phyloP scores from a whole-genome alignment of 2,113 vertebrate species.

The Bos indicus region DNA sequence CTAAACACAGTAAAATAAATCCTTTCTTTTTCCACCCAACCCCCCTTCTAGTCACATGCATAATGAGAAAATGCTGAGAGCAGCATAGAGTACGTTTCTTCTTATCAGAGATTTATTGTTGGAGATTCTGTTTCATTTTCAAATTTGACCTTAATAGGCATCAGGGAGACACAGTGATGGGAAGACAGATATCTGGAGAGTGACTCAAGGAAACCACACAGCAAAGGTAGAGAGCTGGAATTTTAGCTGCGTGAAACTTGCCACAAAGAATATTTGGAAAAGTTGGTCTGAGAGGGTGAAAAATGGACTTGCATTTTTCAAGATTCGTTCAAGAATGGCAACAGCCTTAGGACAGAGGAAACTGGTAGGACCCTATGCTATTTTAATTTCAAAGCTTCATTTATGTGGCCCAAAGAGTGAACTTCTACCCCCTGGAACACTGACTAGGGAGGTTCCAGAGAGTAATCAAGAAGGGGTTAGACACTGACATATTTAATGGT shows the following conservation, averaged over 20 bases:
- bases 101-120: background rate
- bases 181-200: background rate
- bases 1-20: constrained; percentile 6
- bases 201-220: background rate
- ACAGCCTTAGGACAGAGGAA: background rate
- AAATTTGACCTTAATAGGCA: background rate
- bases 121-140: constrained; percentile 1
- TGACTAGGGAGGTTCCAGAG: background rate
- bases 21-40: background rate
- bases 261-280: background rate
- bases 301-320: background rate
- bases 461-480: background rate
- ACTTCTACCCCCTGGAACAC: background rate
- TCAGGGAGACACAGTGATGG: background rate
- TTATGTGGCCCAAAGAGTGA: background rate
- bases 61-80: constrained; percentile 6
- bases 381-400: background rate
- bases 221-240: background rate
- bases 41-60: background rate
- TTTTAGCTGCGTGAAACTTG: background rate
- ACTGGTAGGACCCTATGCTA: background rate
- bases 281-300: background rate
- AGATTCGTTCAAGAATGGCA: background rate
- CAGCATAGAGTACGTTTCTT: constrained; percentile 32
- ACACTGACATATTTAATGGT: background rate